Base-by-base conservation (phyloP, 2,888 invertebrate genomes). In the Rhagium mordax region DNA sequence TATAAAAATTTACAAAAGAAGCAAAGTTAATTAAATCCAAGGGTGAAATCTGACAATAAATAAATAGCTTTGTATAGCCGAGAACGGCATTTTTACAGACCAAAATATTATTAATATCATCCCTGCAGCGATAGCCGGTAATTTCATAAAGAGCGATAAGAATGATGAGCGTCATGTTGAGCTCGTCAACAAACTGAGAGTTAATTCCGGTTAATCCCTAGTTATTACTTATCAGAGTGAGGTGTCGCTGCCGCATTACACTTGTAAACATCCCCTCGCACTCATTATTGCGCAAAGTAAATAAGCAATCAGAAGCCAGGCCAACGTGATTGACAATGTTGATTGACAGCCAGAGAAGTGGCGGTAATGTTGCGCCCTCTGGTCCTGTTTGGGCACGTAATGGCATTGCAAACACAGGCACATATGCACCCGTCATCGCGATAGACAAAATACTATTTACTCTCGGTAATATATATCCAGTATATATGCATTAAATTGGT, bases 351-450 rank as follows among this genome's bases (percentile, higher is more conserved):
- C 47, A 79, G 74, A 77, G 78, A 81, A 83, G 82, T 81, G 78
- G 81, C 80, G 77, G 79, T 81, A 78, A 79, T 81, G 79, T 78
- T 81, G 79, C 81, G 83, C 84, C 84, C 84, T 83, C 81, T 82
- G 84, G 82, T 77, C 81, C 74, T 85, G 83, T 86, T 86, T 85
- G 84, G 83, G 82, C 83, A 83, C 83, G 84, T 86, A 86, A 86
- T 86, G 84, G 85, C 79, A 84, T 82, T 77, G 84, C 84, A 86
- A 86, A 86, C 85, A 86, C 79, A 80, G 79, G 80, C 81, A 79
- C 80, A 81, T 81, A 81, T 82, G 81, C 75, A 78, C 75, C 76
- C 77, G 77, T 80, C 79, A 79, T 66, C 75, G 67, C 64, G 73
- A 76, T 68, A 74, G 72, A 80, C 71, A 76, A 78, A 72, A 78